Percentiles rank a stretch among this genome's conserved stretches.
phyloP scores from a whole-genome alignment of 1,140 invertebrate genomes.

The Pseudomyrmex gracilis region DNA sequence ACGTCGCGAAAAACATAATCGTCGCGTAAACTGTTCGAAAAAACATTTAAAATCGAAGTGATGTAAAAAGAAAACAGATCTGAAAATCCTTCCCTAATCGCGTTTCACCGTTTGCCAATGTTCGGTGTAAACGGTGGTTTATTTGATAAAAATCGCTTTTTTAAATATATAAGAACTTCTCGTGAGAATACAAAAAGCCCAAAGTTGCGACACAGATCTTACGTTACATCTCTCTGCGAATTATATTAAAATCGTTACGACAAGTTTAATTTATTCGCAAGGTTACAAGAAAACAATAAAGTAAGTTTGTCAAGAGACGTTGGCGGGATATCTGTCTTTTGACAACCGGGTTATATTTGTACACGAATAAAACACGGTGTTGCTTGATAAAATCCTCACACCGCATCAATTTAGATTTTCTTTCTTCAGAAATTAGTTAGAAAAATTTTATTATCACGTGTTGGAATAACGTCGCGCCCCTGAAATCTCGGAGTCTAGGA shows the following conservation, averaged over 20 bases:
- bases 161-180: slow-evolving; percentile 25
- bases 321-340: not conserved
- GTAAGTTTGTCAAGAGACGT: not conserved
- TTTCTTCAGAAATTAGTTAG: not conserved
- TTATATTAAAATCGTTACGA: slow-evolving; percentile 85
- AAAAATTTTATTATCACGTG: slow-evolving; percentile 16
- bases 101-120: not conserved
- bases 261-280: slow-evolving; percentile 82
- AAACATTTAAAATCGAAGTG: not conserved
- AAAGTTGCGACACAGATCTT: slow-evolving; percentile 80
- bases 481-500: slow-evolving; percentile 33
- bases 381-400: too few species aligned
- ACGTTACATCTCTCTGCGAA: slow-evolving; percentile 73
- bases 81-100: not conserved
- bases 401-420: not conserved
- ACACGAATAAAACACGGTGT: not conserved
- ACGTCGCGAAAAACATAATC: not conserved
- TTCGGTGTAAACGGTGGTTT: slow-evolving; percentile 6
- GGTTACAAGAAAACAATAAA: slow-evolving; percentile 44
- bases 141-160: slow-evolving; percentile 21
- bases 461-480: slow-evolving; percentile 4
- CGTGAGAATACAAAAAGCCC: slow-evolving; percentile 69
- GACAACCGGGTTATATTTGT: not conserved
- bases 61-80: not conserved
- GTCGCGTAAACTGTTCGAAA: too few species aligned